phyloP scores from a whole-genome alignment of 2,113 vertebrate genomes.

The Cyphomyrus plagiostoma region DNA sequence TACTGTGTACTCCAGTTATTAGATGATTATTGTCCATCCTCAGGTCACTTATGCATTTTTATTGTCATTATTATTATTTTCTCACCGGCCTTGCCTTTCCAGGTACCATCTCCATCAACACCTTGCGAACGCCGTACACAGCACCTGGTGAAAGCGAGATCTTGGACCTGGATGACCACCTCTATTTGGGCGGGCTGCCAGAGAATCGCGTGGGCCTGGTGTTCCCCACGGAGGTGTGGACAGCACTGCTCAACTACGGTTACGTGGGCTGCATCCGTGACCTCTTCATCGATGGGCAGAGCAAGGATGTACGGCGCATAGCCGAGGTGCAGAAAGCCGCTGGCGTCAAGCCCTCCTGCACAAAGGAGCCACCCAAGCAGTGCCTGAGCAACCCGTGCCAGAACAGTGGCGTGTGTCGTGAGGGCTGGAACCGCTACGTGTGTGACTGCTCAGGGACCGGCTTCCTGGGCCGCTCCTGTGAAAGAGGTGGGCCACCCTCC shows the following conservation, averaged over 20 bases:
- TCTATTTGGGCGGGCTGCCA: conserved; percentile 90
- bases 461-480: conserved; percentile 87
- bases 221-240: conserved; percentile 97
- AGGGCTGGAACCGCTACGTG: conserved; percentile 96
- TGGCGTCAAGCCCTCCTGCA: conserved; percentile 93
- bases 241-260: conserved; percentile 92
- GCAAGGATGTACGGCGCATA: conserved; percentile 90
- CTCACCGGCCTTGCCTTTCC: conserved; percentile 10
- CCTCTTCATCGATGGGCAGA: conserved; percentile 95
- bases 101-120: conserved; percentile 97
- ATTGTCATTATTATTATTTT: conserved; percentile 9
- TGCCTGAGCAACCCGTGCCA: conserved; percentile 95
- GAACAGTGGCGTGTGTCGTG: conserved; percentile 88
- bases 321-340: conserved; percentile 88
- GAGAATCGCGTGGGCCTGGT: conserved; percentile 88
- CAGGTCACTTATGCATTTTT: background rate
- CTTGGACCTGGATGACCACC: conserved; percentile 88
- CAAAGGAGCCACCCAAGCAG: conserved; percentile 87
- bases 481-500: conserved; percentile 77
- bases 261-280: conserved; percentile 98
- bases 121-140: conserved; percentile 83
- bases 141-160: conserved; percentile 96
- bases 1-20: background rate
- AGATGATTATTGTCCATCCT: background rate
- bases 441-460: conserved; percentile 95